phyloP scores from a whole-genome alignment of 2,797 vertebrate species.

The Todus mexicanus region DNA sequence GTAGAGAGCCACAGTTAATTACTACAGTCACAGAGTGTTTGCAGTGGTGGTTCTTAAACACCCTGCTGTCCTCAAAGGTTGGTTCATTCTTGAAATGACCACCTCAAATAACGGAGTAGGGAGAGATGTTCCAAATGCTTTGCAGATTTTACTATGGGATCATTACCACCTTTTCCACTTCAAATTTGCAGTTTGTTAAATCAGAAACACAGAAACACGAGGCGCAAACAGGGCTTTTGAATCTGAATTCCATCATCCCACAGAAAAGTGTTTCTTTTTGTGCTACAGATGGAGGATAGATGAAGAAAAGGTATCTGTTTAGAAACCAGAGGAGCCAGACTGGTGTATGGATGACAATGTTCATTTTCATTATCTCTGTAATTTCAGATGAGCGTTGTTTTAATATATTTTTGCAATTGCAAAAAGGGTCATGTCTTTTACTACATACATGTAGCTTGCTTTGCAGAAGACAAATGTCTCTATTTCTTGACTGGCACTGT shows the following conservation, averaged over 20 bases:
- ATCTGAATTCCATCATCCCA: neutral
- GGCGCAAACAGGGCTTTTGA: neutral
- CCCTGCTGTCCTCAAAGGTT: conserved; percentile 13
- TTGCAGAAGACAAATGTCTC: neutral
- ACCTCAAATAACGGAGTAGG: neutral
- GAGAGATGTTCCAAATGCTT: neutral
- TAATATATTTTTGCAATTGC: neutral
- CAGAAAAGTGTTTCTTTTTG: neutral
- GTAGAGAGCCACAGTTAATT: conserved; percentile 34
- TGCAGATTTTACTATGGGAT: neutral
- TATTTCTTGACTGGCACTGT: neutral
- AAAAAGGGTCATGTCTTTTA: neutral
- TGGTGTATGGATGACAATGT: neutral
- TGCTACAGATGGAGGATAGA: neutral
- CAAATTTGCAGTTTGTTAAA: neutral
- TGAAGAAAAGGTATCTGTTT: neutral
- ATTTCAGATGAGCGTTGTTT: neutral
- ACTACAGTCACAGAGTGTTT: conserved; percentile 30
- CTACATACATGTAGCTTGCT: neutral
- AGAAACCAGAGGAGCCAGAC: neutral
- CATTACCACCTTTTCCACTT: neutral
- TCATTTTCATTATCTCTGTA: neutral
- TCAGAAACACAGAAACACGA: neutral
- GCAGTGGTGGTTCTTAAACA: neutral
- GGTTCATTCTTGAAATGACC: conserved; percentile 9